Conservation (phyloP, 2,797 vertebrate genomes). For the Chelon labrosus region DNA sequence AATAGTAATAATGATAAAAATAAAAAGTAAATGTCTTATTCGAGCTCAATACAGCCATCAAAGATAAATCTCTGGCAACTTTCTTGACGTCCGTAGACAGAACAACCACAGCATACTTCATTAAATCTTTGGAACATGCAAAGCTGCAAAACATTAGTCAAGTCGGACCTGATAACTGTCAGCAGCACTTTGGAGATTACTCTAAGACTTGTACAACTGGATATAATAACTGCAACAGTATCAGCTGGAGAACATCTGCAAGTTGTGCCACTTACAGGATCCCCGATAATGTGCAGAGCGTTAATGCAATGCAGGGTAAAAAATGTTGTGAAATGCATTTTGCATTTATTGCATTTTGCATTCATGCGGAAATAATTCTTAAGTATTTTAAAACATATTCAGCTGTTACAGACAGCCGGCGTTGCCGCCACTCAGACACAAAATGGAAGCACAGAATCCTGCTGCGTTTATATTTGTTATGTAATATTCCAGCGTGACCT, state of each 20-base stretch:
- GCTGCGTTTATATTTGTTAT: neutral
- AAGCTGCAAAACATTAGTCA: constrained; percentile 30
- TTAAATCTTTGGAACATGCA: constrained; percentile 39
- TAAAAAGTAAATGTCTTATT: constrained; percentile 12
- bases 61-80: constrained; percentile 36
- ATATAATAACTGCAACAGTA: neutral
- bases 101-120: constrained; percentile 37
- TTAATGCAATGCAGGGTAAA: neutral
- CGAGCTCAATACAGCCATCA: constrained; percentile 21
- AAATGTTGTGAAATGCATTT: constrained; percentile 9
- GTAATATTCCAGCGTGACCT: neutral
- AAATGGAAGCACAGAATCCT: neutral
- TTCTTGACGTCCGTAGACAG: constrained; percentile 33
- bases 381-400: neutral
- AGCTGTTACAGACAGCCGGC: neutral
- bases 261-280: neutral
- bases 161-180: constrained; percentile 32
- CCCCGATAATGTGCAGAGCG: neutral
- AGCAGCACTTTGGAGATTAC: constrained; percentile 17
- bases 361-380: neutral
- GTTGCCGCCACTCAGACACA: neutral
- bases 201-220: constrained; percentile 4
- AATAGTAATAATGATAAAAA: constrained; percentile 2
- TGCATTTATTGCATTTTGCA: neutral
- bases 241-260: neutral